Percentiles rank a stretch among this genome's conserved stretches.
These are phyloP conservation scores for Cosmia trapezina DNA, from an alignment of 2,888 invertebrate species.

Conservation along the genomic window DNA sequence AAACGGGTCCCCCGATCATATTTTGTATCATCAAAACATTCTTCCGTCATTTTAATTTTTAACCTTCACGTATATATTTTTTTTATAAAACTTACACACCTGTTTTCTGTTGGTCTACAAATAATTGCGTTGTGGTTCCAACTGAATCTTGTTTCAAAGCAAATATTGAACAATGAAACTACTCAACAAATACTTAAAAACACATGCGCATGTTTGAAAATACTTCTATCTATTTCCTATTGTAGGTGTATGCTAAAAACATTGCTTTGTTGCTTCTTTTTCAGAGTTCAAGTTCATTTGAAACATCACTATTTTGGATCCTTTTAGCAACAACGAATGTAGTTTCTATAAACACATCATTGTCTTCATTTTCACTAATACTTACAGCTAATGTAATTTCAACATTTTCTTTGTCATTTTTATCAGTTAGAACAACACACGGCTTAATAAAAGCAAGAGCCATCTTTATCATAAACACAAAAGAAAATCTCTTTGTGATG, in stretches of 20 bases:
- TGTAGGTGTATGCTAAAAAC: not conserved
- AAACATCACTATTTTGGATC: not conserved
- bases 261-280: not conserved
- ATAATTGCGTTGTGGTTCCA: slow-evolving; percentile 17
- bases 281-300: too few species aligned
- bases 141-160: slow-evolving; percentile 12
- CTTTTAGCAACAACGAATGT: not conserved
- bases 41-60: slow-evolving; percentile 7
- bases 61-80: slow-evolving; percentile 20
- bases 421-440: slow-evolving; percentile 34
- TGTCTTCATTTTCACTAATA: not conserved
- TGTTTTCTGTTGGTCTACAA: slow-evolving; percentile 26
- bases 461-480: slow-evolving; percentile 56
- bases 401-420: slow-evolving; percentile 38
- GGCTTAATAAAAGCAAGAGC: slow-evolving; percentile 26
- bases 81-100: not conserved
- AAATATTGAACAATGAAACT: slow-evolving; percentile 36
- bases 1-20: slow-evolving; percentile 13
- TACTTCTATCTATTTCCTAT: slow-evolving; percentile 13
- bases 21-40: slow-evolving; percentile 22
- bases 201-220: not conserved
- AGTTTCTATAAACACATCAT: not conserved
- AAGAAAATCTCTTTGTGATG: slow-evolving; percentile 46
- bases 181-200: slow-evolving; percentile 14
- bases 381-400: not conserved